Evolutionary conservation across 2,113 vertebrate genomes (phyloP), one percentile per base, ranked within the genome.

Genomic region (Myrmecobius fasciatus): DNA sequence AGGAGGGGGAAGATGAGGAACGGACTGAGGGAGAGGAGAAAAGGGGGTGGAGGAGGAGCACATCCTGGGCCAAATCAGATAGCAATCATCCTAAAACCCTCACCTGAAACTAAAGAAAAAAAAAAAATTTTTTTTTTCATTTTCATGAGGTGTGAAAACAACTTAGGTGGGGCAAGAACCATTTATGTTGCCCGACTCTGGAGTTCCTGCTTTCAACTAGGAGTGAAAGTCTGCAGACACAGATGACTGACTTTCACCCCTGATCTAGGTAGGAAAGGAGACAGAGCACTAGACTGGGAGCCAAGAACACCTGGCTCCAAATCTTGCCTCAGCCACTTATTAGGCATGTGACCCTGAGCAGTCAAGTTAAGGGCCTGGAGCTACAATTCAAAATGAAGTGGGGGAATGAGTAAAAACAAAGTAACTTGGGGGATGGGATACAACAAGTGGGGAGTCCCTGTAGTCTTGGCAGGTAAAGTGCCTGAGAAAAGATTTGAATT

Each of bases 11-110:
- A 10, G 49, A n/a, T n/a, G n/a, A n/a, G n/a, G n/a, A n/a, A n/a
- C n/a, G n/a, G n/a, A n/a, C n/a, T n/a, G n/a, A 51, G 9, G 49
- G 11, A 10, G 49, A 1, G 49, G 49, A 10, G 49, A 8, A 6
- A n/a, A n/a, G n/a, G 49, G 17, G 49, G n/a, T 36, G 31, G 5
- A 95, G 94, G 92, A 96, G 91, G 89, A 51, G 92, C 83, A 2
- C 52, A 46, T 6, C 95, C 75, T 49, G 31, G 67, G 96, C 95
- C 97, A 96, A 43, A 97, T 97, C 97, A 95, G 96, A 97, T 93
- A 95, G 97, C 95, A 97, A 96, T 48, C 51, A 1, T 91, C 96
- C 96, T 97, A 95, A 91, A 60, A 89, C 91, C 93, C 91, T 95
- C 94, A 90, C 96, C 51, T 90, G 8, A 97, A 97, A 97, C 96